phyloP scores from a whole-genome alignment of 2,113 vertebrate genomes.

The Suncus etruscus region DNA sequence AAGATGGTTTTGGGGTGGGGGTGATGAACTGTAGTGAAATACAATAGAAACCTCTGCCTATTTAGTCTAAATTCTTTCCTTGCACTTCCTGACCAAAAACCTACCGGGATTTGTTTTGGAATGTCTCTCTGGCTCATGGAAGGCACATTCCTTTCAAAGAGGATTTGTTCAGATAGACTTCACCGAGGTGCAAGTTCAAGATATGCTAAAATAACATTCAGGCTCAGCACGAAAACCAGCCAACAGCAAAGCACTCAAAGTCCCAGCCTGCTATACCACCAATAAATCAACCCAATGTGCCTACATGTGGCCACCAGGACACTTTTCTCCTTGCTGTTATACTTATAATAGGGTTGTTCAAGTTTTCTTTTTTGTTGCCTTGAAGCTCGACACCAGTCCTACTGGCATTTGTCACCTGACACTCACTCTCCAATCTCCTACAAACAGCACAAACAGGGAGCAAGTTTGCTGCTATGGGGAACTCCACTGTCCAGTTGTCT shows the following conservation, averaged over 20 bases:
- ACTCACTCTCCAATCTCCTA: not conserved
- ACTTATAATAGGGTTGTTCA: constrained; percentile 70
- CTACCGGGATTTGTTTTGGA: not conserved
- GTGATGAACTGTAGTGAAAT: not conserved
- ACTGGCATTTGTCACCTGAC: not conserved
- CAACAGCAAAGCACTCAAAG: constrained; percentile 43
- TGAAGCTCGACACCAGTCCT: constrained; percentile 45
- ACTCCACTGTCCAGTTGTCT: constrained; percentile 13
- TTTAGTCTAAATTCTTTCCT: not conserved
- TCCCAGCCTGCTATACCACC: constrained; percentile 48
- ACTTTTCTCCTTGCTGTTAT: constrained; percentile 53
- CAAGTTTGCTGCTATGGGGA: not conserved
- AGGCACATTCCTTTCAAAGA: not conserved
- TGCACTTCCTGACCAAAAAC: not conserved
- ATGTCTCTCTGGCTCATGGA: constrained; percentile 37
- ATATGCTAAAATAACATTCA: constrained; percentile 46
- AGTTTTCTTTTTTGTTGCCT: constrained; percentile 64
- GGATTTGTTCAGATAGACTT: constrained; percentile 52
- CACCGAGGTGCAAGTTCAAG: not conserved
- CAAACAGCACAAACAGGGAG: not conserved
- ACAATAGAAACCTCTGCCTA: not conserved
- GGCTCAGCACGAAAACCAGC: constrained; percentile 39
- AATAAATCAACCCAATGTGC: constrained; percentile 77
- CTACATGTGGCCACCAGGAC: fast-evolving
- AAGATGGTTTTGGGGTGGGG: too few relatives aligned